Evolutionary conservation across 2,797 vertebrate genomes (phyloP), one percentile per base, ranked within the genome.

Genomic region (Limnodromus scolopaceus): DNA sequence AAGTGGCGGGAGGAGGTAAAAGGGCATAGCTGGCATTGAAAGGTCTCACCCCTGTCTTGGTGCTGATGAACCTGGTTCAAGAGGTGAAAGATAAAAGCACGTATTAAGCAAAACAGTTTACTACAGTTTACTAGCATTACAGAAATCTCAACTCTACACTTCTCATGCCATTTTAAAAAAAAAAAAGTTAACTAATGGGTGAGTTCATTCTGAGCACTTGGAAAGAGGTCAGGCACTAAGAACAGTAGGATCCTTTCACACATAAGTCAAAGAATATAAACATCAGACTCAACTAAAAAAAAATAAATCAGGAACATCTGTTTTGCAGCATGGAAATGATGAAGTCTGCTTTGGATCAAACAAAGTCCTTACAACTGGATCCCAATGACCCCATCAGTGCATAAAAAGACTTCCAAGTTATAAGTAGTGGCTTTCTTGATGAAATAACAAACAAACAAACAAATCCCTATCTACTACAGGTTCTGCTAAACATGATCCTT

Each of bases 1-100:
- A 99, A 99, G 98, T 99, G 99, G 97, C 99, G 99, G 38, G 99
- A 99, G 71, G 99, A 99, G 93, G 99, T 99, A 98, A 99, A 99
- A 95, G 99, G 99, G 97, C 99, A 99, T 46, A 99, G 99, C 98
- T 99, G 99, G 91, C 99, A 99, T 80, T 99, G 99, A 97, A 99
- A 99, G 53, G 99, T 99, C 98, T 99, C 99, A 79, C 99, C 99
- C 88, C 99, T 98, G 98, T 99, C 99, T 98, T 99, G 99, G 97
- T 99, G 99, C 98, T 99, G 99, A 98, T 99, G 99, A 98, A 99
- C 99, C 99, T 99, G 98, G 57, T 46, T 45, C 68, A 92, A 93
- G 87, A 92, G 43, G 82, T 79, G 84, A 96, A 76, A 95, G 49
- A 94, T 27, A 93, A 94, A 90, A 94, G 69, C 75, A 68, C 3